Evolutionary conservation across 1,140 invertebrate genomes (phyloP).

Genomic region (Eciton burchellii): DNA sequence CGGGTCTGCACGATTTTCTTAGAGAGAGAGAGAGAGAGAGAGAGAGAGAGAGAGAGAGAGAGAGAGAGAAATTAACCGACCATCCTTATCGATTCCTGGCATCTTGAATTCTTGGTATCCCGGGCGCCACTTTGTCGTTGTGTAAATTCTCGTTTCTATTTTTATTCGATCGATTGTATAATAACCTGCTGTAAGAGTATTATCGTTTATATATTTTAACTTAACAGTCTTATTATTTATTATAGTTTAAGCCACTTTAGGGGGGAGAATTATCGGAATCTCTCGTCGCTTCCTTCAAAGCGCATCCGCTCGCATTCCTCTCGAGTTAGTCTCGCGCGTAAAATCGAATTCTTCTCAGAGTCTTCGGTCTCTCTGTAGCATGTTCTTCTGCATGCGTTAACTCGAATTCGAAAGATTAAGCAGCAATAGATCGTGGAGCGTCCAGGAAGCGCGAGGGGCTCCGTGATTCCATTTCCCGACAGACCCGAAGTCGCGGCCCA

Average conservation of each 20-base stretch:
- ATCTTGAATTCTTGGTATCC: too few relatives aligned
- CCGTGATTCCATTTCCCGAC: neutral
- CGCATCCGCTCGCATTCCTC: neutral
- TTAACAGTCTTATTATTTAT: too few relatives aligned
- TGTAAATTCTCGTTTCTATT: too few relatives aligned
- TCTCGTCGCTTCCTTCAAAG: neutral
- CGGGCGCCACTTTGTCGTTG: too few relatives aligned
- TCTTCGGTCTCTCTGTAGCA: neutral
- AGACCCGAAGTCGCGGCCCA: slow-evolving; percentile 3
- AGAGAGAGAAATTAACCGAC: too few relatives aligned
- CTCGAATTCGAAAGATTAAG: slow-evolving; percentile 15
- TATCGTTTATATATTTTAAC: too few relatives aligned
- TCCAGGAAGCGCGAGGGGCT: neutral
- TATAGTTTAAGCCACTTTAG: neutral
- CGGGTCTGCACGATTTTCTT: slow-evolving; percentile 21
- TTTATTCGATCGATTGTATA: too few relatives aligned
- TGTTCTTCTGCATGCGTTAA: neutral
- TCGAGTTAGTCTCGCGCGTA: neutral
- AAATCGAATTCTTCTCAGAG: neutral
- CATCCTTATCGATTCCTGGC: too few relatives aligned
- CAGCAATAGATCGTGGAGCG: neutral
- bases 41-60: too few relatives aligned
- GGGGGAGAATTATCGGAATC: neutral
- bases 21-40: too few relatives aligned
- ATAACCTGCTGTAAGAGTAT: too few relatives aligned